Base-by-base conservation (phyloP, 2,113 vertebrate genomes). In the Telmatochromis brichardi region DNA sequence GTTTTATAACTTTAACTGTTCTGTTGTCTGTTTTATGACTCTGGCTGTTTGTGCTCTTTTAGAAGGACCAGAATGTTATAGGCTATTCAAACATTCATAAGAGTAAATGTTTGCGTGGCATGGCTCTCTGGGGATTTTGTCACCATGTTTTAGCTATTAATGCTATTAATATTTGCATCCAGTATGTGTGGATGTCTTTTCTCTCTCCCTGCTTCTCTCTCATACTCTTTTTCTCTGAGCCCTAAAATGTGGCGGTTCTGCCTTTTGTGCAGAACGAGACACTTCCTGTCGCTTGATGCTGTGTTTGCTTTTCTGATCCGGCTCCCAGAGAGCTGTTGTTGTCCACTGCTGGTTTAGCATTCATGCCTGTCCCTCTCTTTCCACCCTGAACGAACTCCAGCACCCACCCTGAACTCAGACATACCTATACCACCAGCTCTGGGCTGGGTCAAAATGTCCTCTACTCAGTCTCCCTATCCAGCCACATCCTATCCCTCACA, bases 241-340 rank as follows among this genome's bases (percentile, higher is more conserved):
- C 65, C 88, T 87, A 78, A 89, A 93, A 90, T 93, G 86, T 86
- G 6, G 50, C 85, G 12, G 89, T 90, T 85, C 73, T 83, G 92
- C 71, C 92, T 95, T 95, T 95, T 95, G 94, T 95, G 85, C 85
- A 13, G 80, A 94, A 92, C 71, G 94, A 94, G 94, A 93, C 94
- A 65, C 95, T 97, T 97, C 96, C 96, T 96, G 96, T 91, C 89
- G 87, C 92, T 96, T 92, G 89, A 94, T 93, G 92, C 94, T 89
- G 93, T 96, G 95, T 97, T 97, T 97, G 94, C 96, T 96, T 97
- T 96, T 93, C 90, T 80, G 94, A 96, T 93, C 92, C 89, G 51
- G 90, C 93, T 95, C 94, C 90, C 94, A 93, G 93, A 91, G 92
- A 94, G 90, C 88, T 90, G 94, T 91, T 93, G 88, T 91, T 94